phyloP scores from a whole-genome alignment of 2,113 vertebrate genomes.

The Zosterops japonicus region DNA sequence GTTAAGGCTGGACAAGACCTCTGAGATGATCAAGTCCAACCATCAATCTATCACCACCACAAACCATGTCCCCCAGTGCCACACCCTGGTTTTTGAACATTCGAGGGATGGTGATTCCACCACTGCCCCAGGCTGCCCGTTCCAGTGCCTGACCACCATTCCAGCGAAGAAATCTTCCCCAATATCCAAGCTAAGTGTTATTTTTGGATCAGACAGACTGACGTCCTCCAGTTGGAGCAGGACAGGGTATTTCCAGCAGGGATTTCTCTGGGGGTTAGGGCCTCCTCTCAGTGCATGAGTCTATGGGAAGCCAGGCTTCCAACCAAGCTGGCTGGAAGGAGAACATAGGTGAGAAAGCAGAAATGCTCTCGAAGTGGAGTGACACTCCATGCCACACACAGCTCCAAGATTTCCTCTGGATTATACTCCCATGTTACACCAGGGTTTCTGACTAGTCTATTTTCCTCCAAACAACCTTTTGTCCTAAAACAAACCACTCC shows the following conservation, averaged over 20 bases:
- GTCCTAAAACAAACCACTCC: conserved; percentile 18
- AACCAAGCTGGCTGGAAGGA: neutral
- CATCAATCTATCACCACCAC: neutral
- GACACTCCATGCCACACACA: neutral
- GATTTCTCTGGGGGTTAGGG: neutral
- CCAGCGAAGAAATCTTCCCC: neutral
- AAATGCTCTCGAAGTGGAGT: neutral
- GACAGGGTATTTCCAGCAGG: neutral
- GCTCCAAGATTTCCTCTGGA: neutral
- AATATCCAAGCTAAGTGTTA: neutral
- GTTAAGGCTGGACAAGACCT: neutral
- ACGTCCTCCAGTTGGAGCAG: neutral
- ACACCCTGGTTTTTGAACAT: fast-evolving
- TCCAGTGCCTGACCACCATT: neutral
- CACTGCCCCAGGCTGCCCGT: neutral
- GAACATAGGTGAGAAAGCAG: neutral
- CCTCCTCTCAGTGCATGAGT: neutral
- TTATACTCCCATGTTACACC: neutral
- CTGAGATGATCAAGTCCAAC: neutral
- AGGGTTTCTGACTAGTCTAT: neutral
- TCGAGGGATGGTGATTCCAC: neutral
- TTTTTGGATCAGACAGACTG: neutral
- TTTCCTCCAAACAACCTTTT: conserved; percentile 15
- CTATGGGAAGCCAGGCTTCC: neutral
- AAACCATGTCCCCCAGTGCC: neutral